A percentile compares a stretch with the other conserved stretches of the same genome.
These are phyloP conservation scores for Hyppa rectilinea DNA, from an alignment of 2,888 invertebrate species.

Conservation along the genomic window DNA sequence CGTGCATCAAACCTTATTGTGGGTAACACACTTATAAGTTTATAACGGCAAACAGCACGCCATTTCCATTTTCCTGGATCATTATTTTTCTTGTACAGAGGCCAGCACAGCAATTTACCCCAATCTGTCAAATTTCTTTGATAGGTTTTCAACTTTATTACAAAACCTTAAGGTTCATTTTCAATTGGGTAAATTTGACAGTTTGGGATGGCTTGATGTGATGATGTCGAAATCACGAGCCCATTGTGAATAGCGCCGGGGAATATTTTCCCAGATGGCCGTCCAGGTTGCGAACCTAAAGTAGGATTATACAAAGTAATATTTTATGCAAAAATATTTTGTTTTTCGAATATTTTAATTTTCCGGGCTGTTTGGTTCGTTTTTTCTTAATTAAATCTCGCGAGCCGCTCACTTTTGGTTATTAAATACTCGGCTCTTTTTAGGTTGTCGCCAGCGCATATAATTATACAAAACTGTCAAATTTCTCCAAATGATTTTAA, in stretches of 20 bases:
- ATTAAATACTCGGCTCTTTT: too few relatives aligned
- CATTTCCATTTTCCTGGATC: background rate
- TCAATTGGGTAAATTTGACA: too few relatives aligned
- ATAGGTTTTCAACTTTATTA: too few relatives aligned
- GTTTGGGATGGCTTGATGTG: too few relatives aligned
- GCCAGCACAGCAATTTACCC: too few relatives aligned
- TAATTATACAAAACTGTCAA: too few relatives aligned
- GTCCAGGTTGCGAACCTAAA: conserved; percentile 4
- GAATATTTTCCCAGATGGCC: conserved; percentile 20
- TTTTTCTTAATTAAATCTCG: conserved; percentile 1
- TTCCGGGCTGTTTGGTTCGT: too few relatives aligned
- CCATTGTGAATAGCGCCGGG: conserved; percentile 30
- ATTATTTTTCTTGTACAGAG: conserved; percentile 13
- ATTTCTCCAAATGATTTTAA: too few relatives aligned
- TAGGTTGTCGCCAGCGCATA: too few relatives aligned
- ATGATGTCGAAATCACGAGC: conserved; percentile 36
- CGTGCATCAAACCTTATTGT: conserved; percentile 35
- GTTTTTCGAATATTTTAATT: background rate
- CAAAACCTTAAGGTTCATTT: too few relatives aligned
- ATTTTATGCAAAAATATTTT: background rate
- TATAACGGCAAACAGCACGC: conserved; percentile 8
- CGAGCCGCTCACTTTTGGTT: too few relatives aligned
- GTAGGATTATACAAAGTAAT: background rate
- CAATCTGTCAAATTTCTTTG: too few relatives aligned
- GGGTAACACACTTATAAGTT: conserved; percentile 22